These are phyloP conservation scores for Polyommatus icarus DNA, from an alignment of 2,888 invertebrate species.

Conservation along the genomic window DNA sequence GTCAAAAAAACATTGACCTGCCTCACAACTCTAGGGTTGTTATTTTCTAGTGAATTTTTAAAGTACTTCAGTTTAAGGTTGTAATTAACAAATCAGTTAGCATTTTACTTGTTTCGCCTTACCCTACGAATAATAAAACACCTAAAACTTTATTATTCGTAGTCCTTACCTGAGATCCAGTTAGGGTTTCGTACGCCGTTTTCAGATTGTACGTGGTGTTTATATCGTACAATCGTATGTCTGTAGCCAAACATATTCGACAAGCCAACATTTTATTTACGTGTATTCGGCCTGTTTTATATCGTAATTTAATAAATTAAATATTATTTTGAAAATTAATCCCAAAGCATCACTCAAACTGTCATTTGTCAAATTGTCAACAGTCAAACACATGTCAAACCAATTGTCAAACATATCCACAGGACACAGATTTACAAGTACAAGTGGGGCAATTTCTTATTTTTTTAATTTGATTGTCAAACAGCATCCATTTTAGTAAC, in stretches of 20 bases:
- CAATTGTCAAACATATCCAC: no score
- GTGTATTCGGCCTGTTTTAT: slow-evolving; percentile 28
- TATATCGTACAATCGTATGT: slow-evolving; percentile 57
- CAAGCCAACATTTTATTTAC: slow-evolving; percentile 50
- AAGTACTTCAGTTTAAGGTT: neutral
- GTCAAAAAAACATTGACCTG: no score
- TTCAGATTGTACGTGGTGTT: slow-evolving; percentile 49
- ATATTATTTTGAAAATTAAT: neutral
- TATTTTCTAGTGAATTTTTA: no score
- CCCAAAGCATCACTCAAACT: neutral
- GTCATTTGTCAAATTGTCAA: no score
- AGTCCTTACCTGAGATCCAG: slow-evolving; percentile 51
- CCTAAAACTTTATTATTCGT: no score
- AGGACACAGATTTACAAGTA: no score
- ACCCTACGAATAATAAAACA: slow-evolving; percentile 43
- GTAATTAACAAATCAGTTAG: slow-evolving; percentile 4
- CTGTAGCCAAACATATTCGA: slow-evolving; percentile 59
- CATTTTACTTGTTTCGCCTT: neutral
- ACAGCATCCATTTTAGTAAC: no score
- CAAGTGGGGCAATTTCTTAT: no score
- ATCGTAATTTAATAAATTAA: neutral
- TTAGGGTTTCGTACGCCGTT: slow-evolving; percentile 53
- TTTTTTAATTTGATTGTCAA: no score
- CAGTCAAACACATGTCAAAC: no score
- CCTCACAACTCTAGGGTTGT: no score